Evolutionary conservation across 1,140 invertebrate species (phyloP), one percentile per base, ranked within the genome.

Genomic region (Schlechtendalia chinensis): DNA sequence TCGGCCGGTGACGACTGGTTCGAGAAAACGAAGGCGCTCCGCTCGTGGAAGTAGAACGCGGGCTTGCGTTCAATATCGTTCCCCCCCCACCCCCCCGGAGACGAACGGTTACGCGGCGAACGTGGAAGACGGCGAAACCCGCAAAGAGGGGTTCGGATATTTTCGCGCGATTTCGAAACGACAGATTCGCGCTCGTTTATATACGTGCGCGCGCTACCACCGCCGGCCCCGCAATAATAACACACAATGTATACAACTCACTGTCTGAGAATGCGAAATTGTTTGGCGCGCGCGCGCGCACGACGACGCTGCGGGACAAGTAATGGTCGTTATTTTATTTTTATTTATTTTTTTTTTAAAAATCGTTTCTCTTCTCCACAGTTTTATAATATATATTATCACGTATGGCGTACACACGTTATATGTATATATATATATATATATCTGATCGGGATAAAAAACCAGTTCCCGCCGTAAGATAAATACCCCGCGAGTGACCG

Each of bases 261-360:
- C n/a, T 29, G 63, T 67, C 32, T 67, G 63, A 45, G 63, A 39
- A 67, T 67, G 63, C 63, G 29, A 67, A 67, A 67, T 67, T 27
- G 63, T 67, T 67, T 67, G 63, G 32, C 19, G 32, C 19, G 32
- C 63, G 63, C 63, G 19, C 19, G 53, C 53, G 16, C 8, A 63
- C 61, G 27, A 59, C 58, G 27, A 17, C 32, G 32, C 61, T 6
- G 61, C 32, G 32, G 27, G 59, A 24, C 59, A 17, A 27, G 59
- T 29, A 27, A 27, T 63, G 29, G 59, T 39, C 32, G n/a, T 63
- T 61, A 63, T 65, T 65, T 32, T 65, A 32, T 17, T 29, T 58
- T 14, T 22, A 22, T 65, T 63, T 61, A 63, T 65, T 65, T 32
- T 65, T 32, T 17, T 29, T 58, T 14, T 22, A 22, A 59, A 24